Evolutionary conservation across 2,888 invertebrate species (phyloP), one percentile per base, ranked within the genome.

Genomic region (Latheticus oryzae): DNA sequence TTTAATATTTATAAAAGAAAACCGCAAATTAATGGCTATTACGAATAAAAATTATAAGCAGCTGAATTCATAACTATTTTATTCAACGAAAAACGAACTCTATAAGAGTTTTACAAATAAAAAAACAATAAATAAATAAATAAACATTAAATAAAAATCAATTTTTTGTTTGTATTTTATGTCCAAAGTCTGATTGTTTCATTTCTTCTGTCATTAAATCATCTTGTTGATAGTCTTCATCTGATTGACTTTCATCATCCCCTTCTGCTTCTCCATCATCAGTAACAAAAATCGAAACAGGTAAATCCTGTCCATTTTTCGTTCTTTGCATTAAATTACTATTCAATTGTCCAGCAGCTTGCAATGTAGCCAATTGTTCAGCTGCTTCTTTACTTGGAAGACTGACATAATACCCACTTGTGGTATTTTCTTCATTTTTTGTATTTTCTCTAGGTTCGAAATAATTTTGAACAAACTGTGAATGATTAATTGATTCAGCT

Each of bases 311-410:
- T 1, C 73, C 64, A 15, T 74, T 70, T 7, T 71, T 69, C 33
- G 73, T 69, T 7, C 74, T 75, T 56, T 80, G 74, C 37, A 69
- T 68, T 71, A 78, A 59, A 67, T 73, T 66, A 71, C 62, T 69
- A 73, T 81, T 81, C 1, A 80, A 75, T 69, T 83, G 82, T 35
- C 83, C 82, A 8, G 83, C 81, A 42, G 83, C 83, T 60, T 86
- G 85, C 1, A 84, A 77, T 54, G 85, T 82, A 0, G 84, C 84
- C 51, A 86, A 69, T 19, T 83, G 82, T 37, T 86, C 85, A 5
- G 85, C 85, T 0, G 84, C 83, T 73, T 87, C 83, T 13, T 84
- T 82, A 61, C 83, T 87, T 7, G 87, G 86, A 17, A 87, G 76
- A 0, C 85, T 83, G 1, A 87, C 81, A 64, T 84, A 87, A 63